Percentiles rank a stretch among this genome's conserved stretches.
Conservation (phyloP, 2,888 invertebrate genomes). For the Beris chalybata region DNA sequence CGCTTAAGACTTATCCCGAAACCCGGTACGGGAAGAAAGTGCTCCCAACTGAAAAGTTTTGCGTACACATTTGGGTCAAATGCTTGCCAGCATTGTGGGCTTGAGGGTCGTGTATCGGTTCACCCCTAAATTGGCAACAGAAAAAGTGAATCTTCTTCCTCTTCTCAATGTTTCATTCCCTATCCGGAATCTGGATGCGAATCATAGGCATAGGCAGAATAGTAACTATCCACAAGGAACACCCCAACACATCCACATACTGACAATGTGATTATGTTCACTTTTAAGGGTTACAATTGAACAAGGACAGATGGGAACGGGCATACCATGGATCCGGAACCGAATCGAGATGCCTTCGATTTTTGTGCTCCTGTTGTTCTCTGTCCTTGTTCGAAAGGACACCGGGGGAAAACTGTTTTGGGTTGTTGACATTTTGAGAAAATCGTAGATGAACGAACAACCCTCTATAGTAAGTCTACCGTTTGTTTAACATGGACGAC, state of each 20-base stretch:
- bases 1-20: constrained; percentile 3
- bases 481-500: constrained; percentile 26
- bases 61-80: constrained; percentile 41
- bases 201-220: constrained; percentile 13
- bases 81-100: constrained; percentile 41
- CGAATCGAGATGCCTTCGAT: background rate
- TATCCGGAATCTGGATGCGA: background rate
- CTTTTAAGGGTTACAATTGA: constrained; percentile 30
- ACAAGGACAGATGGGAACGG: constrained; percentile 35
- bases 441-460: constrained; percentile 21
- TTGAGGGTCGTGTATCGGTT: constrained; percentile 41
- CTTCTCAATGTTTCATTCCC: constrained; percentile 4
- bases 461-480: constrained; percentile 18
- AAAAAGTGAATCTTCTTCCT: constrained; percentile 20
- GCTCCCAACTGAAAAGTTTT: constrained; percentile 38
- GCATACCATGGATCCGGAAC: constrained; percentile 19
- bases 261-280: constrained; percentile 31
- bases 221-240: constrained; percentile 35
- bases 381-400: background rate
- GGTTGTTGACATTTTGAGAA: constrained; percentile 32
- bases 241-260: constrained; percentile 35
- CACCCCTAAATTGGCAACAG: constrained; percentile 40
- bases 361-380: constrained; percentile 1
- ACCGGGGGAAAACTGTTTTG: constrained; percentile 28
- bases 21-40: constrained; percentile 22